Base-by-base conservation (phyloP, 1,140 invertebrate species). In the Archivesica marissinica region DNA sequence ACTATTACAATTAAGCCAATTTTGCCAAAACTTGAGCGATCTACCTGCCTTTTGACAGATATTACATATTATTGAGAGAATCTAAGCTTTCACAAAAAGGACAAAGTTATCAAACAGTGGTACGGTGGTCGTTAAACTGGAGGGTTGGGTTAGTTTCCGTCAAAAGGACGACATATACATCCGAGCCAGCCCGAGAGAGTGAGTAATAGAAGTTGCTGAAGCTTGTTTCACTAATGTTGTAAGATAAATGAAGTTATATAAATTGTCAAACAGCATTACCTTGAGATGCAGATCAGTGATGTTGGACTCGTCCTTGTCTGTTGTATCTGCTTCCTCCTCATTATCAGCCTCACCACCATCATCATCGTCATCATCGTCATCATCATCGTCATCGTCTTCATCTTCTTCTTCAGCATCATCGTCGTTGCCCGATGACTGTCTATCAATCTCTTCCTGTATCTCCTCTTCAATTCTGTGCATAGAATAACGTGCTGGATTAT, bases 391-490 rank as follows among this genome's bases (percentile, higher is more conserved):
- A 56, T 89, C 78, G 41, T 87, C 86, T n/a, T 82, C 77, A 15
- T 84, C 76, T n/a, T 82, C 77, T 9, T 84, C 76, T 17, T 86
- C 88, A 38, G 84, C 87, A 20, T 87, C 76, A 39, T 90, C 87
- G 33, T 86, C 87, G 72, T 88, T 85, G 47, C 89, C 56, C 4
- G 61, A 85, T 30, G 72, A 66, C 23, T 68, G 47, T 33, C 78
- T 66, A 25, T 78, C 72, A 56, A 89, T 88, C 61, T 92, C 92
- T 61, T 90, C 91, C n/a, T 72, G 84, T 56, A 81, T 87, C 20
- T 90, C 90, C 66, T 87, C 90, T 7, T 68, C 86, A 85, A 86
- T 88, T 44, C 89, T 89, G 54, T 3, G 78, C 82, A 33, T 25
- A 35, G 61, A 25, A 30, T 47, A 25, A 23, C 25, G 20, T 11